Evolutionary conservation across 2,113 vertebrate genomes (phyloP).

Genomic region (Alexandromys fortis): DNA sequence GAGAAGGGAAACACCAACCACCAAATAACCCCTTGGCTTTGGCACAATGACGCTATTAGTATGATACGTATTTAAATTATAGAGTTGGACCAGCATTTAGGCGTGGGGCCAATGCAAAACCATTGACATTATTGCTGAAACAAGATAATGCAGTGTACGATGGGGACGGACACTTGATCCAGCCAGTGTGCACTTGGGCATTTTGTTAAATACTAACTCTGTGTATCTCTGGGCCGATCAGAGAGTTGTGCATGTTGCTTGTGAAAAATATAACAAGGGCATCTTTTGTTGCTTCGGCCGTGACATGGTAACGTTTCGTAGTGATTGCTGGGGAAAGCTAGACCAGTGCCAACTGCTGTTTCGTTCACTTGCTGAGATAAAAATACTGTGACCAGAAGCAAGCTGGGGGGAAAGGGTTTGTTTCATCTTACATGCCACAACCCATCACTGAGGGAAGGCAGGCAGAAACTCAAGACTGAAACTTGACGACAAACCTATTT

Average conservation of each 20-base stretch:
- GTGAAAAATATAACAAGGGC: neutral
- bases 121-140: slow-evolving; percentile 52
- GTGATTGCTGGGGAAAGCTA: neutral
- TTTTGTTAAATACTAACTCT: neutral
- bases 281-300: neutral
- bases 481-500: neutral
- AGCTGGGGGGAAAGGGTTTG: neutral
- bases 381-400: neutral
- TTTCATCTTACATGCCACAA: neutral
- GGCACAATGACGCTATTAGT: slow-evolving; percentile 46
- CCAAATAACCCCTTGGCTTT: slow-evolving; percentile 15
- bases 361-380: neutral
- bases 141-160: neutral
- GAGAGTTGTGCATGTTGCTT: neutral
- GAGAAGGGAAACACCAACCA: neutral
- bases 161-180: slow-evolving; percentile 18
- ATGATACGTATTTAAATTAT: slow-evolving; percentile 53
- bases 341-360: neutral
- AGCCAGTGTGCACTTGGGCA: slow-evolving; percentile 37
- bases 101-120: slow-evolving; percentile 24
- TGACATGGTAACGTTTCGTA: neutral
- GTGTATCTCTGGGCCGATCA: neutral
- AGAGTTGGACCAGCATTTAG: slow-evolving; percentile 11
- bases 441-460: neutral
- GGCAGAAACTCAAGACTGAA: neutral